Percentiles rank a stretch among this genome's conserved stretches.
These are phyloP conservation scores for Aphrocallistes beatrix DNA, from an alignment of 37 sponge, comb jelly and placozoan genomes.

Conservation along the genomic window DNA sequence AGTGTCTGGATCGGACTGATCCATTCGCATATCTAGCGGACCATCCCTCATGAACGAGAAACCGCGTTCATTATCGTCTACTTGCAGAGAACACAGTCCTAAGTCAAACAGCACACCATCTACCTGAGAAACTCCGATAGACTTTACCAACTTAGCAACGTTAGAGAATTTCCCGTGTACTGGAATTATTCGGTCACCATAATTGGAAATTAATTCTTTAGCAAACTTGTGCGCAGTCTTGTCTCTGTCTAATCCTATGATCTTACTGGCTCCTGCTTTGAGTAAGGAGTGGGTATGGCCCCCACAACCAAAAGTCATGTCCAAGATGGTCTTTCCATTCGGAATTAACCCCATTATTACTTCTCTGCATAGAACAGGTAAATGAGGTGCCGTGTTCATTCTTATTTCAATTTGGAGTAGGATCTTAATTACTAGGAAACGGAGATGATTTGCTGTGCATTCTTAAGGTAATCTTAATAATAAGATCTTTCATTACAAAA, in stretches of 20 bases:
- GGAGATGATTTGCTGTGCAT: neutral
- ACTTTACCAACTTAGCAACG: neutral
- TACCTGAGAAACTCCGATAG: neutral
- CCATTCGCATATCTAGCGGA: slow-evolving; percentile 40
- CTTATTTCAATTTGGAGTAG: no score
- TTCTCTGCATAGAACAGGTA: slow-evolving; percentile 21
- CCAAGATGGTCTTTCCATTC: neutral
- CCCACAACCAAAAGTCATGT: slow-evolving; percentile 34
- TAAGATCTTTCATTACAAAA: neutral
- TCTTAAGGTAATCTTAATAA: neutral
- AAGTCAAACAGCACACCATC: slow-evolving; percentile 21
- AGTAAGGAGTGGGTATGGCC: slow-evolving; percentile 25
- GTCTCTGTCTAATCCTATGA: slow-evolving; percentile 31
- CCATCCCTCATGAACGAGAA: slow-evolving; percentile 27
- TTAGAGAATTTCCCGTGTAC: slow-evolving; percentile 22
- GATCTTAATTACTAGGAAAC: no score
- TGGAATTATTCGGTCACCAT: neutral
- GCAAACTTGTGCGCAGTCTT: slow-evolving; percentile 8
- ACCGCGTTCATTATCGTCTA: slow-evolving; percentile 16
- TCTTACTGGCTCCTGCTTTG: neutral
- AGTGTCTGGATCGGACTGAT: neutral
- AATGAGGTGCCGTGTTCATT: neutral
- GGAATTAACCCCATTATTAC: neutral
- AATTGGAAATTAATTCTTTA: neutral
- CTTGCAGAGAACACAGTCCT: neutral